phyloP scores from a whole-genome alignment of 2,797 vertebrate species.

The Brachyrhaphis roseni region DNA sequence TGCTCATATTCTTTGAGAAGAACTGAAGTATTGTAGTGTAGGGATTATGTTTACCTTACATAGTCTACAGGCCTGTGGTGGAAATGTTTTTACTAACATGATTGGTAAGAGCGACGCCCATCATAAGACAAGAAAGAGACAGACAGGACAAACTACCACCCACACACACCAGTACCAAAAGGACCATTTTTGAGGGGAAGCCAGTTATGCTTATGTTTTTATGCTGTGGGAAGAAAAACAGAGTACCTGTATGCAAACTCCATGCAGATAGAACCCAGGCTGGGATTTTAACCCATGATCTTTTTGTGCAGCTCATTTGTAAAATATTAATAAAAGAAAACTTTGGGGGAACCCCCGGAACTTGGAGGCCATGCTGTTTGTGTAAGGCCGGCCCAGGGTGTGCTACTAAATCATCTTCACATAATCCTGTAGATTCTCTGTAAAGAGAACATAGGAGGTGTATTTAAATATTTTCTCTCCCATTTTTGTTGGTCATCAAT shows the following conservation, averaged over 20 bases:
- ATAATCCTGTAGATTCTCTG: slow-evolving; percentile 14
- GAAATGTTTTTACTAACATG: background rate
- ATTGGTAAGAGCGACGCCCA: background rate
- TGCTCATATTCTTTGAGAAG: background rate
- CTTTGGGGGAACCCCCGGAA: background rate
- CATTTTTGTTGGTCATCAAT: slow-evolving; percentile 23
- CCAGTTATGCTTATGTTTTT: no score
- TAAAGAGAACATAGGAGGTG: background rate
- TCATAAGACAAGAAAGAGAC: no score
- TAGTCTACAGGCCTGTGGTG: background rate
- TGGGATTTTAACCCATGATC: no score
- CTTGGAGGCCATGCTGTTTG: background rate
- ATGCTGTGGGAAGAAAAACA: no score
- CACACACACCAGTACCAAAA: background rate
- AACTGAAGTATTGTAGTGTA: background rate
- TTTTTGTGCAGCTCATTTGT: background rate
- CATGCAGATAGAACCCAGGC: no score
- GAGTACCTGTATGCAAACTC: no score
- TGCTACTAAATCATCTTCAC: slow-evolving; percentile 1
- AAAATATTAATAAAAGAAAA: background rate
- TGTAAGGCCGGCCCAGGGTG: background rate
- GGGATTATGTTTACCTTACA: background rate
- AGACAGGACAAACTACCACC: background rate
- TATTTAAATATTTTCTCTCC: background rate
- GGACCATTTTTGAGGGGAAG: no score